A percentile compares a stretch with the other conserved stretches of the same genome.
phyloP scores from a whole-genome alignment of 2,888 invertebrate genomes.

The Sphaeridia pumilis region DNA sequence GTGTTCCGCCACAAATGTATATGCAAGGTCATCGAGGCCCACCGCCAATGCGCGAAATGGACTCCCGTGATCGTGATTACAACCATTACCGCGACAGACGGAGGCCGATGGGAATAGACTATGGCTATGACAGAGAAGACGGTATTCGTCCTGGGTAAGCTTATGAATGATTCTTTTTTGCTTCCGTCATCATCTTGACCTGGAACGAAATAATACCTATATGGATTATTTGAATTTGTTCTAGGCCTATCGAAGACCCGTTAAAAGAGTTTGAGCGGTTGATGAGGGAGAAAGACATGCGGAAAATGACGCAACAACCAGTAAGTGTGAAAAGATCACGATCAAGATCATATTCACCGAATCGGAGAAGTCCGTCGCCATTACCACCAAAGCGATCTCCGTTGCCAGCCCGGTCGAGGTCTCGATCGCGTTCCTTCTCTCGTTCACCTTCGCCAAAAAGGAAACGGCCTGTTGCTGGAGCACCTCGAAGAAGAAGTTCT shows the following conservation, averaged over 20 bases:
- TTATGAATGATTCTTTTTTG: background rate
- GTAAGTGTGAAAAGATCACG: slow-evolving; percentile 43
- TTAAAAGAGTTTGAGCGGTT: slow-evolving; percentile 76
- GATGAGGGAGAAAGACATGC: slow-evolving; percentile 71
- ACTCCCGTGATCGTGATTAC: too few species aligned
- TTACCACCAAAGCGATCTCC: too few species aligned
- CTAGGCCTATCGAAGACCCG: slow-evolving; percentile 72
- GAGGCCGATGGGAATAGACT: too few species aligned
- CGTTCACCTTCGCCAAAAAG: slow-evolving; percentile 35
- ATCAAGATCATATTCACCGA: slow-evolving; percentile 39
- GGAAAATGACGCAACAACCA: slow-evolving; percentile 20
- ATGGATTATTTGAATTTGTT: too few species aligned
- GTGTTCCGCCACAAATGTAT: slow-evolving; percentile 22
- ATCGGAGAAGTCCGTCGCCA: slow-evolving; percentile 34
- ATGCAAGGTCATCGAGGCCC: slow-evolving; percentile 19
- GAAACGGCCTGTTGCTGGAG: slow-evolving; percentile 21
- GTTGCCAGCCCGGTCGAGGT: slow-evolving; percentile 36
- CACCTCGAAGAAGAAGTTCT: slow-evolving; percentile 36
- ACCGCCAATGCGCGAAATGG: slow-evolving; percentile 11
- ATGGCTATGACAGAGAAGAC: too few species aligned
- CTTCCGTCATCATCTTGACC: too few species aligned
- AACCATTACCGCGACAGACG: too few species aligned
- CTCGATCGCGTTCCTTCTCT: slow-evolving; percentile 36
- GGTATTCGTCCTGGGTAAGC: slow-evolving; percentile 15
- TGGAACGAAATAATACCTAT: too few species aligned